Conservation (phyloP, 1,140 invertebrate species). For the Drosophila murphyi region DNA sequence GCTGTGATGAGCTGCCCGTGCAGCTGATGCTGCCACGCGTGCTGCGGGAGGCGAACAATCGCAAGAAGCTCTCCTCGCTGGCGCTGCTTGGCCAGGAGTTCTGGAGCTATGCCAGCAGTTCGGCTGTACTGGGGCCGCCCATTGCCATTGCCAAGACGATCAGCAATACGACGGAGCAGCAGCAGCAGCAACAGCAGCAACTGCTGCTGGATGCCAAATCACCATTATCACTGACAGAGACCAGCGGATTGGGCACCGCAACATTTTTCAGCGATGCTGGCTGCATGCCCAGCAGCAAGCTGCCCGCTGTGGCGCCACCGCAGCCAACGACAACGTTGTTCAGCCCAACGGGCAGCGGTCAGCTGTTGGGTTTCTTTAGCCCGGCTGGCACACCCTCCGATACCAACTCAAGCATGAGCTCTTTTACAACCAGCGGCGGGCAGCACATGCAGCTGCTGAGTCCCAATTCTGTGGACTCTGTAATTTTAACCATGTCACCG, state of each 20-base stretch:
- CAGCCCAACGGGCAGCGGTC: slow-evolving; percentile 74
- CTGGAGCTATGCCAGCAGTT: slow-evolving; percentile 95
- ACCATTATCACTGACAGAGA: slow-evolving; percentile 81
- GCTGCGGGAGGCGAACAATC: slow-evolving; percentile 93
- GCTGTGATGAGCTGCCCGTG: slow-evolving; percentile 97
- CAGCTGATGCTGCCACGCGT: slow-evolving; percentile 93
- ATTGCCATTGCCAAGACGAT: slow-evolving; percentile 9
- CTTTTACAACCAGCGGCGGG: slow-evolving; percentile 86
- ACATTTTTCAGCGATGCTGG: slow-evolving; percentile 72
- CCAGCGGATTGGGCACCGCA: slow-evolving; percentile 79
- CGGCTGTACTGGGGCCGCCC: slow-evolving; percentile 85
- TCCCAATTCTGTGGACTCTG: slow-evolving; percentile 87
- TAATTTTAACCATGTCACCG: slow-evolving; percentile 91
- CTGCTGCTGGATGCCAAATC: slow-evolving; percentile 77
- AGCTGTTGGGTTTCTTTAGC: slow-evolving; percentile 70
- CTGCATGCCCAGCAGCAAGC: slow-evolving; percentile 36
- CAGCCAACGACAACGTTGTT: slow-evolving; percentile 47
- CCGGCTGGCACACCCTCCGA: slow-evolving; percentile 87
- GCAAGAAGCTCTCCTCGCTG: slow-evolving; percentile 94
- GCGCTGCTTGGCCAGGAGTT: slow-evolving; percentile 97
- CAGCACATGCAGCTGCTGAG: slow-evolving; percentile 85
- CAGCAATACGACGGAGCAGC: background rate
- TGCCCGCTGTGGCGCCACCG: slow-evolving; percentile 30
- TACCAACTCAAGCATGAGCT: slow-evolving; percentile 87
- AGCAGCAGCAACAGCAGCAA: slow-evolving; percentile 8